Conservation (phyloP, 1,140 invertebrate genomes). For the Cotesia vestalis region DNA sequence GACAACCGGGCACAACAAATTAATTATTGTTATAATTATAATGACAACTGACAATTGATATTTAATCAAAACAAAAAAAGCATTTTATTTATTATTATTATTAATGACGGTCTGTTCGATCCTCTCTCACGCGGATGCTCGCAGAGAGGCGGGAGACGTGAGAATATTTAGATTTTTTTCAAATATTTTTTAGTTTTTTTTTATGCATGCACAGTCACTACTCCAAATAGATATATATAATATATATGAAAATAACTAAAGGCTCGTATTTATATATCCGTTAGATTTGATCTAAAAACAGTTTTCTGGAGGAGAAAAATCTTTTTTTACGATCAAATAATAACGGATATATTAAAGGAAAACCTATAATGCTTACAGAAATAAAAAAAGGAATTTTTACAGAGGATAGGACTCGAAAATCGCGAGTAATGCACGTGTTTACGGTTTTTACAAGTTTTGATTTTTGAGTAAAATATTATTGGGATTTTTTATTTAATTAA, state of each 20-base stretch:
- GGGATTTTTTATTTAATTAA: no score
- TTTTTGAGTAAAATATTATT: no score
- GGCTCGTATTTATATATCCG: conserved; percentile 62
- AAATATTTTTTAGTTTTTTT: conserved; percentile 32
- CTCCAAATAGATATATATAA: conserved; percentile 65
- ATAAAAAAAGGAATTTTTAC: conserved; percentile 20
- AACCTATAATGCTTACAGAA: conserved; percentile 18
- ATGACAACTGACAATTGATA: no score
- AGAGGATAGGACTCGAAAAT: neutral
- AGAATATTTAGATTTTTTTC: conserved; percentile 55
- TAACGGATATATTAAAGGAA: conserved; percentile 30
- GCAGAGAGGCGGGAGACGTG: conserved; percentile 66
- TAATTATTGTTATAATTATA: no score
- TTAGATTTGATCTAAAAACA: conserved; percentile 45
- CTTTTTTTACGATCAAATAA: neutral
- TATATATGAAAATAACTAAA: conserved; percentile 60
- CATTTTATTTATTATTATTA: conserved; percentile 22
- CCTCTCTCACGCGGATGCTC: conserved; percentile 60
- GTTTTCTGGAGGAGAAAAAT: neutral
- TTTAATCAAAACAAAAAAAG: conserved; percentile 34
- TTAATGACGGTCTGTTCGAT: conserved; percentile 40
- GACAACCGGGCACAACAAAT: conserved; percentile 36
- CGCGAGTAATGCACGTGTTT: no score
- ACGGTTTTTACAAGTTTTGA: no score
- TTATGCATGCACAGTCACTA: conserved; percentile 66